Conservation (phyloP, 64 coral and sea anemone genomes). For the Porites lutea region DNA sequence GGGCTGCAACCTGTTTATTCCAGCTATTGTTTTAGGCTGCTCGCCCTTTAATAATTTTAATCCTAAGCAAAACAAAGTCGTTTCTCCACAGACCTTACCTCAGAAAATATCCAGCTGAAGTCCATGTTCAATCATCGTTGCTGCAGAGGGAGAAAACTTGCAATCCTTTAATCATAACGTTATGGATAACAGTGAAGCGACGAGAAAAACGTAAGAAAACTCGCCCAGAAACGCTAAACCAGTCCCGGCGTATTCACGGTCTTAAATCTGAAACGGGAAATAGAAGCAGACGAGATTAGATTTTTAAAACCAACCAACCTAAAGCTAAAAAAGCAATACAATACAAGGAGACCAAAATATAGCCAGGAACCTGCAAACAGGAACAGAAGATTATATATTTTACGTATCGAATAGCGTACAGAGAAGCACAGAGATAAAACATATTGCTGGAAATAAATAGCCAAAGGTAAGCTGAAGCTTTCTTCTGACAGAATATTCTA, state of each 20-base stretch:
- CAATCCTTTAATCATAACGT: slow-evolving; percentile 24
- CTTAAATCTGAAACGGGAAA: slow-evolving; percentile 30
- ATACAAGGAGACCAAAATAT: neutral
- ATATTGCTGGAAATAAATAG: slow-evolving; percentile 27
- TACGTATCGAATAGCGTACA: neutral
- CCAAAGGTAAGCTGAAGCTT: no score
- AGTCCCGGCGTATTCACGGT: slow-evolving; percentile 33
- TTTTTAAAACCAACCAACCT: neutral
- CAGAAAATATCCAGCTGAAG: slow-evolving; percentile 21
- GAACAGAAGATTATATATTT: neutral
- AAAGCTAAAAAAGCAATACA: neutral
- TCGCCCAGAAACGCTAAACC: slow-evolving; percentile 2
- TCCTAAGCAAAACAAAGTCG: slow-evolving; percentile 1
- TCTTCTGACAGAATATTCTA: neutral
- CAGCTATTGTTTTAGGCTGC: slow-evolving; percentile 13
- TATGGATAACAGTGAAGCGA: neutral
- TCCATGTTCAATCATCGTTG: slow-evolving; percentile 45
- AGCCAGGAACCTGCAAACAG: neutral
- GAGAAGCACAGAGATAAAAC: slow-evolving; percentile 7
- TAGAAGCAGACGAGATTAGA: neutral
- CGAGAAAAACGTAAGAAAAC: slow-evolving; percentile 17
- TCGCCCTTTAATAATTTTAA: slow-evolving; percentile 31
- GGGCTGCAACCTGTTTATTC: neutral
- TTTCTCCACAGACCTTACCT: slow-evolving; percentile 20
- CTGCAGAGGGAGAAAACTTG: neutral